Evolutionary conservation across 37 sponge, comb jelly and placozoan species (phyloP).

Genomic region (Oopsacas minuta): DNA sequence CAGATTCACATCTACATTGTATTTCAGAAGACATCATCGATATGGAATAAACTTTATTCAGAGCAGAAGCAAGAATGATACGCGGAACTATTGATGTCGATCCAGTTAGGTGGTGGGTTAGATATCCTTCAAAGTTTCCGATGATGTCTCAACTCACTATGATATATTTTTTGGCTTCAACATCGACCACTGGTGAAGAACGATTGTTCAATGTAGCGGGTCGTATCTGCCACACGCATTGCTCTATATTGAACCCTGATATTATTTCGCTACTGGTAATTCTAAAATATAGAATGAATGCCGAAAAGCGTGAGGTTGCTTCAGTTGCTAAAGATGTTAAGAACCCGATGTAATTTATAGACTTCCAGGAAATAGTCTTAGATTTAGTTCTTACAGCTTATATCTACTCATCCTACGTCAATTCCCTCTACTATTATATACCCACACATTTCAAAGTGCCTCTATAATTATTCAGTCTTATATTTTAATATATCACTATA

Average conservation of each 20-base stretch:
- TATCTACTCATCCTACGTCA: neutral
- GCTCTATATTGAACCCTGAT: neutral
- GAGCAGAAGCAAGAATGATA: neutral
- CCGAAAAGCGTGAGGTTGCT: neutral
- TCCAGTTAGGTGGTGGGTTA: neutral
- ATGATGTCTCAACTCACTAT: neutral
- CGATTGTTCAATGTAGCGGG: conserved; percentile 14
- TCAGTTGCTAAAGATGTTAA: neutral
- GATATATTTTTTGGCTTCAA: neutral
- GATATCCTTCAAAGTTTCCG: neutral
- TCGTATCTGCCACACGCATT: neutral
- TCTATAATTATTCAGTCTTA: neutral
- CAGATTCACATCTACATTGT: neutral
- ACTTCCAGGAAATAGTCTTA: neutral
- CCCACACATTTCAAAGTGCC: neutral
- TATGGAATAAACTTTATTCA: conserved; percentile 14
- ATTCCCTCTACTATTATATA: neutral
- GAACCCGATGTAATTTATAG: neutral
- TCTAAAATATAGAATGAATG: neutral
- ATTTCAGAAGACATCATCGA: neutral
- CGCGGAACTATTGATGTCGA: neutral
- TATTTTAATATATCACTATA: neutral
- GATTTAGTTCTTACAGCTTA: neutral
- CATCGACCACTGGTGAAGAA: neutral
- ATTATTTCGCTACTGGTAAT: neutral